Evolutionary conservation across 2,797 vertebrate genomes (phyloP).

Genomic region (Otus scops): DNA sequence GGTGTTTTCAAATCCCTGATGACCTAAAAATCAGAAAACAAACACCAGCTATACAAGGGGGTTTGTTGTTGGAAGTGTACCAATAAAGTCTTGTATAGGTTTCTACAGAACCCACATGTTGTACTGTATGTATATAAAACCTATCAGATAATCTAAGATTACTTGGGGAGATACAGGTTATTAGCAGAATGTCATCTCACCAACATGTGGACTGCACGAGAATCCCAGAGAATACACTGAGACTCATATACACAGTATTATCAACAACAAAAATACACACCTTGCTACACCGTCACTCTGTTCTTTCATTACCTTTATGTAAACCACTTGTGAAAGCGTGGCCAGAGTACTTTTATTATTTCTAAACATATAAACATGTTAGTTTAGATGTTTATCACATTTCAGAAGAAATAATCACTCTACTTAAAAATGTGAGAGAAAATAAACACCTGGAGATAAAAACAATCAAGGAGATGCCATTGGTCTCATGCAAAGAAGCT

Average conservation of each 20-base stretch:
- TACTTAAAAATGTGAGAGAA: neutral
- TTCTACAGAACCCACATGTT: neutral
- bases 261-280: neutral
- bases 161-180: neutral
- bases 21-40: neutral
- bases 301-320: neutral
- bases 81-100: neutral
- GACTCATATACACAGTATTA: neutral
- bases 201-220: accelerated
- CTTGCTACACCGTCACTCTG: neutral
- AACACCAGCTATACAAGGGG: neutral
- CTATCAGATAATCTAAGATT: neutral
- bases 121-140: neutral
- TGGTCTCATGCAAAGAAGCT: neutral
- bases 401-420: neutral
- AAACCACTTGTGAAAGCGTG: neutral
- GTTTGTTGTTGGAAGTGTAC: neutral
- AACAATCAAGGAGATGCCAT: neutral
- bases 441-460: neutral
- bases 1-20: neutral
- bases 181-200: neutral
- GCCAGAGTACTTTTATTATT: neutral
- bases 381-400: neutral
- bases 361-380: neutral
- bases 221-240: neutral